A percentile compares a stretch with the other conserved stretches of the same genome.
These are phyloP conservation scores for Hephaestus fuliginosus DNA, from an alignment of 2,797 vertebrate genomes.

Conservation along the genomic window DNA sequence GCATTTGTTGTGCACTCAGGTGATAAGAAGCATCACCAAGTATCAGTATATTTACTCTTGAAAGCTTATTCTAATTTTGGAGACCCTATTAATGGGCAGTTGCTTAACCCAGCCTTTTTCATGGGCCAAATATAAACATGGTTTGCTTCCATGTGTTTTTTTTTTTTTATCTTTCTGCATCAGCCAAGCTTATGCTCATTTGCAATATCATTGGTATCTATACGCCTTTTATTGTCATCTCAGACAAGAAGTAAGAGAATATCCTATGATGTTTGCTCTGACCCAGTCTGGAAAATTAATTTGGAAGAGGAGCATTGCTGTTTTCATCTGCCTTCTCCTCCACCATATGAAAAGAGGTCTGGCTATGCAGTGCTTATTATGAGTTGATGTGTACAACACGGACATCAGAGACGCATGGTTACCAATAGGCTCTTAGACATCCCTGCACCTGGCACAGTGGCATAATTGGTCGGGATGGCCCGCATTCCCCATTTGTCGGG, in stretches of 20 bases:
- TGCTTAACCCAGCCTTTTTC: slow-evolving; percentile 26
- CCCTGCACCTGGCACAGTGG: slow-evolving; percentile 89
- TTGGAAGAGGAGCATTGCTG: slow-evolving; percentile 76
- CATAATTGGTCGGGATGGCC: slow-evolving; percentile 87
- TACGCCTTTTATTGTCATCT: slow-evolving; percentile 60
- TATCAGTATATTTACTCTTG: neutral
- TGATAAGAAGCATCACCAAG: slow-evolving; percentile 7
- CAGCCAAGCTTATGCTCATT: slow-evolving; percentile 46
- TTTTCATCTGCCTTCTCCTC: slow-evolving; percentile 75
- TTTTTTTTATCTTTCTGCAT: neutral
- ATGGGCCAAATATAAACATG: slow-evolving; percentile 16
- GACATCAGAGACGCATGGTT: slow-evolving; percentile 87
- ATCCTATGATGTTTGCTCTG: slow-evolving; percentile 68
- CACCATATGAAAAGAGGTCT: slow-evolving; percentile 79
- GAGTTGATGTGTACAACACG: slow-evolving; percentile 86
- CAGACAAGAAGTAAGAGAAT: slow-evolving; percentile 61
- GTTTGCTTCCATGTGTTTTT: slow-evolving; percentile 11
- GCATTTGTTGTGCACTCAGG: slow-evolving; percentile 5
- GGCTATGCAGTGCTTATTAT: slow-evolving; percentile 87
- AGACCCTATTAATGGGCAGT: slow-evolving; percentile 11
- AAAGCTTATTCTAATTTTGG: slow-evolving; percentile 17
- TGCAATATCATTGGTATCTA: slow-evolving; percentile 29
- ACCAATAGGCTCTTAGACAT: slow-evolving; percentile 87
- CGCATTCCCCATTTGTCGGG: slow-evolving; percentile 79
- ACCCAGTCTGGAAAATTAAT: slow-evolving; percentile 82